Evolutionary conservation across 2,888 invertebrate species (phyloP).

Genomic region (Melipona bicolor): DNA sequence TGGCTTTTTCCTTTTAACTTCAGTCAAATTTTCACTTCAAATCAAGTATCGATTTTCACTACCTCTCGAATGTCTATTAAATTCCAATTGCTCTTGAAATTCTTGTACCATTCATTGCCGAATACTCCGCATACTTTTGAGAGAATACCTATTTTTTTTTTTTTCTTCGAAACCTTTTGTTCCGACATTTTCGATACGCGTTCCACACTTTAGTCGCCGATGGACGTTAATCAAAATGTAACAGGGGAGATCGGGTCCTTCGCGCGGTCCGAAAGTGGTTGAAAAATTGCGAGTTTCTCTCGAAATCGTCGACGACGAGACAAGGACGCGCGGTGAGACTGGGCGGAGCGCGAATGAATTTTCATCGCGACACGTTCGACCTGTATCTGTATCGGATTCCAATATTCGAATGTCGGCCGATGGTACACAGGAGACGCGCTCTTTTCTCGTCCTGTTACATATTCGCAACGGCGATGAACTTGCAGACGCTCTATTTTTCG

Average conservation of each 20-base stretch:
- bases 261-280: background rate
- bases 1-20: too few relatives aligned
- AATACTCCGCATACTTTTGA: too few relatives aligned
- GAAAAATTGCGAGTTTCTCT: constrained; percentile 43
- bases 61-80: too few relatives aligned
- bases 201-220: background rate
- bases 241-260: constrained; percentile 2
- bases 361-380: constrained; percentile 60
- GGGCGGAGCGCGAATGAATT: constrained; percentile 54
- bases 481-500: background rate
- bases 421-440: constrained; percentile 18
- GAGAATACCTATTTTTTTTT: too few relatives aligned
- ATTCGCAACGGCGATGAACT: constrained; percentile 45
- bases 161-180: too few relatives aligned
- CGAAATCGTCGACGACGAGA: background rate
- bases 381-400: constrained; percentile 64
- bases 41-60: too few relatives aligned
- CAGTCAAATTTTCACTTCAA: too few relatives aligned
- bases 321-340: background rate
- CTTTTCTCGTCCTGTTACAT: constrained; percentile 46
- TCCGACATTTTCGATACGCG: too few relatives aligned
- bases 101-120: too few relatives aligned
- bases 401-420: constrained; percentile 62
- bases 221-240: constrained; percentile 25
- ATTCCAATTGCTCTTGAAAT: too few relatives aligned